A percentile compares a stretch with the other conserved stretches of the same genome.
These are phyloP conservation scores for Mystacornis crossleyi DNA, from an alignment of 2,113 vertebrate species.

Conservation along the genomic window DNA sequence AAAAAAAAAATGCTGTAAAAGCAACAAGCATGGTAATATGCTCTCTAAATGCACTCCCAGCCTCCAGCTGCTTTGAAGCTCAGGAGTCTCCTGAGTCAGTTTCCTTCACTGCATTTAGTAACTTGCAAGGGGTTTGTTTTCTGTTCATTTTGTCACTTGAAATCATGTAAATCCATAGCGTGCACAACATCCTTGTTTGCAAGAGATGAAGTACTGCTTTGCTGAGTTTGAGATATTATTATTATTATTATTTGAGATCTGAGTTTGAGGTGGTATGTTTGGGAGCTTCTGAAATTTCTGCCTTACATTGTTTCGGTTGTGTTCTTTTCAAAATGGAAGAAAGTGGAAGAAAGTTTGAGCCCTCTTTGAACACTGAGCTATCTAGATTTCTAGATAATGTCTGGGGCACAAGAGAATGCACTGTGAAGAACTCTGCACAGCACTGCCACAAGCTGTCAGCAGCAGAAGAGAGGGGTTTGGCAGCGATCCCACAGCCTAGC, in stretches of 20 bases:
- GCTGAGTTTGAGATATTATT: neutral
- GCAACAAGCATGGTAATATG: neutral
- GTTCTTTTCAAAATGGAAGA: neutral
- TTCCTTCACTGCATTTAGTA: neutral
- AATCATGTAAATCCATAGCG: neutral
- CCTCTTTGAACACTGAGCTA: neutral
- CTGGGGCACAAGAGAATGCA: neutral
- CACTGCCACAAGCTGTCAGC: neutral
- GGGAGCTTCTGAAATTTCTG: neutral
- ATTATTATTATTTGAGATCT: too few species aligned
- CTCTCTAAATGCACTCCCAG: neutral
- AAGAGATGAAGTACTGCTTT: neutral
- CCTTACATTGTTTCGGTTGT: neutral
- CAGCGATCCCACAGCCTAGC: neutral
- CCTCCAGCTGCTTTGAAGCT: neutral
- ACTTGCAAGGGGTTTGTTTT: neutral
- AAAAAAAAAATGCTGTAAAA: neutral
- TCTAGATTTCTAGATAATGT: constrained; percentile 53
- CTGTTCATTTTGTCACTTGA: neutral
- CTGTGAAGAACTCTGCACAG: constrained; percentile 15
- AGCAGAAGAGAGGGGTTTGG: neutral
- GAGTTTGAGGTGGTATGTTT: neutral
- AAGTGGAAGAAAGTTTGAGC: neutral
- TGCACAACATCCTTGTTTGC: neutral
- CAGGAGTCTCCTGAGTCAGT: neutral